Evolutionary conservation across 2,888 invertebrate species (phyloP).

Genomic region (Syrista parreyssii): DNA sequence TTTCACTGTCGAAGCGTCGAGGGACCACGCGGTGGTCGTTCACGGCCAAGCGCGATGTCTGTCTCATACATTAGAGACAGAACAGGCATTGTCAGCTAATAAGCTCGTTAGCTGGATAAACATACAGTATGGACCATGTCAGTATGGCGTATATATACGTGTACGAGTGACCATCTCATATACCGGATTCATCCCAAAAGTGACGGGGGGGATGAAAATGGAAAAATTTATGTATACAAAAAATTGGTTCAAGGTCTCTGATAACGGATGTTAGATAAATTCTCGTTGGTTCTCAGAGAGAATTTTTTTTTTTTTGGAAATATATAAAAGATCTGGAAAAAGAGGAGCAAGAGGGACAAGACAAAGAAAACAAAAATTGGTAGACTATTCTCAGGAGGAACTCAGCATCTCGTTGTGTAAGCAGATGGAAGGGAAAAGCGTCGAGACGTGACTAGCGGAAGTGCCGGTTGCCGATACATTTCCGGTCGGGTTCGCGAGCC

Average conservation of each 20-base stretch:
- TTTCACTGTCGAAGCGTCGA: background rate
- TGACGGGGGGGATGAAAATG: background rate
- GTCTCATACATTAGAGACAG: slow-evolving; percentile 3
- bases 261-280: background rate
- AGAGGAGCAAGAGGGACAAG: background rate
- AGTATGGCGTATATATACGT: background rate
- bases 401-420: slow-evolving; percentile 19
- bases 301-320: no score
- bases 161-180: background rate
- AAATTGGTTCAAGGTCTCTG: background rate
- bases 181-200: background rate
- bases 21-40: background rate
- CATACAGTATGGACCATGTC: background rate
- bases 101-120: slow-evolving; percentile 46
- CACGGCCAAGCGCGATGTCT: background rate
- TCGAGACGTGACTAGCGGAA: slow-evolving; percentile 56
- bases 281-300: background rate
- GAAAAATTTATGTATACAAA: background rate
- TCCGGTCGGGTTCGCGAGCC: slow-evolving; percentile 41
- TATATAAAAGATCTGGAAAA: background rate
- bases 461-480: slow-evolving; percentile 51
- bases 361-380: background rate
- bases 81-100: slow-evolving; percentile 33
- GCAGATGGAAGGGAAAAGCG: slow-evolving; percentile 26
- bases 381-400: slow-evolving; percentile 17